Base-by-base conservation (phyloP, 2,113 vertebrate species). In the Saccopteryx bilineata region DNA sequence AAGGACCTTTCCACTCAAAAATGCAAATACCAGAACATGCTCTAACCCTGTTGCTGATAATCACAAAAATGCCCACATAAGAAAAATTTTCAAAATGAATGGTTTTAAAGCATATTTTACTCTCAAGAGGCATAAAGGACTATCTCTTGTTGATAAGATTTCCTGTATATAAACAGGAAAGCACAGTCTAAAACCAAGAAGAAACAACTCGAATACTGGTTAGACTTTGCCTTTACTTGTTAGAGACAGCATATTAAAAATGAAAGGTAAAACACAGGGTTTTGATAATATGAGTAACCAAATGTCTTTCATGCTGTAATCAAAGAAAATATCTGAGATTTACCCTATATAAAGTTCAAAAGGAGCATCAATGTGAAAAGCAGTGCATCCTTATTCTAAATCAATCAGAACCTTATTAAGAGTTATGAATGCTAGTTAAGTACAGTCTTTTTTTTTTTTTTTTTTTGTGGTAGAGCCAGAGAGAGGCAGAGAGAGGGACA, bases 111-210 rank as follows among this genome's bases (percentile, higher is more conserved):
- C 56, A 81, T 79, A 63, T 95, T 96, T 92, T 93, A 92, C 92
- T 91, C 90, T 87, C 74, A 46, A 86, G 90, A 90, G 68, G 95
- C 87, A 94, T 50, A 65, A 85, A 92, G 87, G 92, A 61, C 79
- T 50, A 86, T 87, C 75, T 96, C 83, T 83, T 90, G 82, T n/a
- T 94, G 95, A 94, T 84, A 89, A 93, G 80, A 74, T 92, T 97
- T 97, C 97, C 97, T 96, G 96, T 90, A 65, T 50, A 31, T 0
- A 96, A 92, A 96, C 93, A 96, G 97, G 95, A 96, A 93, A 88
- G 93, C 90, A 93, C 52, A 71, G 75, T 96, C 85, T 94, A 79
- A 93, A 97, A 93, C 87, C 69, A 68, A 94, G 91, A 66, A 87
- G 96, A 96, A 66, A 79, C 54, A 94, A 54, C 46, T 71, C 13